Conservation (phyloP, 2,797 vertebrate species). For the Paratrypauchen microcephalus region DNA sequence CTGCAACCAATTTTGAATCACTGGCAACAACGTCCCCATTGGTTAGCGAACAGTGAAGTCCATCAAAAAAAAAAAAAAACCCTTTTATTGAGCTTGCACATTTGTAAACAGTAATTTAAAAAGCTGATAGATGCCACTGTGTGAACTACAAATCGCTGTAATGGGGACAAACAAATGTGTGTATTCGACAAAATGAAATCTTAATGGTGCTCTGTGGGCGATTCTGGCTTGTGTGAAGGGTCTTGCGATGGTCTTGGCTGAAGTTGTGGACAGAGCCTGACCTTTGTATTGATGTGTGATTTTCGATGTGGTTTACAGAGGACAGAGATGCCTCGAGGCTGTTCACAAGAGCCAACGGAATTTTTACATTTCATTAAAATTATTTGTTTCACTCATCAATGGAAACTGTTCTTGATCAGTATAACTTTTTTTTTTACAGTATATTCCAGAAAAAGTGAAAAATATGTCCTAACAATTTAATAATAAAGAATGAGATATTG, state of each 20-base stretch:
- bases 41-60: conserved; percentile 19
- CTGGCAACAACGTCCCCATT: conserved; percentile 32
- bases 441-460: background rate
- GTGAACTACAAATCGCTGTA: conserved; percentile 23
- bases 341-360: conserved; percentile 22
- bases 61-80: conserved; percentile 23
- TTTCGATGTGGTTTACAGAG: conserved; percentile 29
- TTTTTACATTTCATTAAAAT: conserved; percentile 14
- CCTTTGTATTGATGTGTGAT: conserved; percentile 41
- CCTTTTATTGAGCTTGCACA: conserved; percentile 22
- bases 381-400: conserved; percentile 31
- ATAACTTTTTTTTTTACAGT: no score
- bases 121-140: conserved; percentile 41
- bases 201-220: conserved; percentile 31
- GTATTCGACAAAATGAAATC: conserved; percentile 16
- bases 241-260: conserved; percentile 43
- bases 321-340: conserved; percentile 35
- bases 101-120: conserved; percentile 42
- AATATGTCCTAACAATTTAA: background rate
- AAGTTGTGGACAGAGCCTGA: conserved; percentile 27
- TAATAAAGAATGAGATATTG: no score
- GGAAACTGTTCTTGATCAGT: conserved; percentile 1
- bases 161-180: conserved; percentile 28
- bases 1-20: conserved; percentile 16
- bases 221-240: conserved; percentile 14